Base-by-base conservation (phyloP, 2,797 vertebrate genomes). In the Channa striata region DNA sequence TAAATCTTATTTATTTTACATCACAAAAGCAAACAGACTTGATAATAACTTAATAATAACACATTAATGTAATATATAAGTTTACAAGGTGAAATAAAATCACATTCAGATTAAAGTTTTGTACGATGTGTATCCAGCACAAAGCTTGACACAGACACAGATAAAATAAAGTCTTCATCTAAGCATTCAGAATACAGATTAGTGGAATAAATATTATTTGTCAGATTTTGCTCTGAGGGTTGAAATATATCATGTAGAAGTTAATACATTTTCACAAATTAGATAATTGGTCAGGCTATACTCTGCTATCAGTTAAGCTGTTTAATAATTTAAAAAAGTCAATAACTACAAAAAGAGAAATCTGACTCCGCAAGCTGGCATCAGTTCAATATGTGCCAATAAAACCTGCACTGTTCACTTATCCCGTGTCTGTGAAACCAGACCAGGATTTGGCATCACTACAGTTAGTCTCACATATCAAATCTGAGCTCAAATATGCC, bases 291-390 rank as follows among this genome's bases (percentile, higher is more conserved):
- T 39, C 37, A 39, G 4, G 10, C 11, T 39, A 39, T 30, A 30
- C 25, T 30, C 11, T 39, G 37, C 37, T 11, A 39, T 4, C 11
- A 10, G 3, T 9, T 37, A 37, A 37, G 17, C 39, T 59, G 40
- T 47, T 74, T 19, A 54, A 36, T 60, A 16, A 59, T 59, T 72
- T n/a, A 33, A 53, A 52, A 12, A 43, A 47, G 13, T 19, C 43
- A 54, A 51, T 21, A 39, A 43, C 19, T 34, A 21, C 20, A 48
- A 53, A 58, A 73, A 39, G 21, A 30, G 36, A 59, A 53, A 69
- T 48, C 6, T 37, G 39, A 67, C 19, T 40, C 39, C 48, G 10
- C 10, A 33, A 53, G 2, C 23, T 52, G 37, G 37, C 11, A 13
- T 14, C 3, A 25, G 4, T 30, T 40, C 14, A 14, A 1, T 16